Percentiles rank a stretch among this genome's conserved stretches.
Conservation (phyloP, 2,888 invertebrate species). For the Lasioglossum pauxillum region DNA sequence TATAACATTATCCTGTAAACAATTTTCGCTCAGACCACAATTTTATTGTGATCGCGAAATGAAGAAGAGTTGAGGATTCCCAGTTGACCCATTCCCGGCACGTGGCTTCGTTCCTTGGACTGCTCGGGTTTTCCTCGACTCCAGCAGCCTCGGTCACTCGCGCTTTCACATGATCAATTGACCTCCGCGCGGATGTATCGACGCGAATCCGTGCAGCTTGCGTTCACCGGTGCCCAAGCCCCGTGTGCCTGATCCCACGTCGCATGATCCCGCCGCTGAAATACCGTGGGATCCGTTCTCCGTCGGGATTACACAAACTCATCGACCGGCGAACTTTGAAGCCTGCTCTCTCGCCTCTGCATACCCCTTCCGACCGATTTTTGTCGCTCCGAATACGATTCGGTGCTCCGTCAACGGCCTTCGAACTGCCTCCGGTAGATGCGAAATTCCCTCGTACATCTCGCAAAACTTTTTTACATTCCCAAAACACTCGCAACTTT, state of each 20-base stretch:
- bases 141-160: slow-evolving; percentile 43
- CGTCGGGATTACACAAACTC: slow-evolving; percentile 52
- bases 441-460: not conserved
- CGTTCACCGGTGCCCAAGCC: not conserved
- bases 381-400: not conserved
- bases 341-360: not conserved
- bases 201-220: slow-evolving; percentile 34
- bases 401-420: not conserved
- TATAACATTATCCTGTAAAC: not conserved
- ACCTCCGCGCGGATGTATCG: slow-evolving; percentile 59
- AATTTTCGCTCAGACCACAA: not conserved
- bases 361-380: not conserved
- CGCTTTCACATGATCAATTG: slow-evolving; percentile 67
- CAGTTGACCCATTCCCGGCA: slow-evolving; percentile 16
- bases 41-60: too few relatives aligned
- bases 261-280: slow-evolving; percentile 42
- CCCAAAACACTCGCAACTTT: not conserved
- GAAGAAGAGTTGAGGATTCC: not conserved
- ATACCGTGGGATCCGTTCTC: slow-evolving; percentile 66
- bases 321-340: slow-evolving; percentile 50
- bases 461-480: not conserved
- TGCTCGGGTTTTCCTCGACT: slow-evolving; percentile 29
- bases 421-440: not conserved
- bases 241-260: slow-evolving; percentile 46
- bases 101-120: slow-evolving; percentile 33